Percentiles rank a stretch among this genome's conserved stretches.
Evolutionary conservation across 2,797 vertebrate species (phyloP).

Genomic region (Bovichtus diacanthus): DNA sequence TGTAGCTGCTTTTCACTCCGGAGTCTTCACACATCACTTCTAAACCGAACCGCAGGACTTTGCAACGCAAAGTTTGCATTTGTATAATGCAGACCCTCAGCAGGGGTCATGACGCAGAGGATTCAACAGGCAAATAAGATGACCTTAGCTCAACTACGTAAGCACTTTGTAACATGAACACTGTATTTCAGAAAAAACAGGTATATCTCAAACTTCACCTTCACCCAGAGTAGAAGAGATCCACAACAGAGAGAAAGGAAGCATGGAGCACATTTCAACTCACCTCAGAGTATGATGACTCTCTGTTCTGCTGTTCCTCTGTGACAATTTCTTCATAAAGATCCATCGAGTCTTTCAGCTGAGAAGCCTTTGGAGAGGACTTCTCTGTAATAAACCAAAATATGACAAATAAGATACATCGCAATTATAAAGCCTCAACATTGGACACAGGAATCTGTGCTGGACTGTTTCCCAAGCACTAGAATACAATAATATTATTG

Average conservation of each 20-base stretch:
- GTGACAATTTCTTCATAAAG: constrained; percentile 96
- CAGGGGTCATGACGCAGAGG: background rate
- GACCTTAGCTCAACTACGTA: too few relatives aligned
- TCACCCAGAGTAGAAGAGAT: background rate
- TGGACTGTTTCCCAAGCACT: background rate
- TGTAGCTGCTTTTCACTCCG: background rate
- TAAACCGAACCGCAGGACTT: background rate
- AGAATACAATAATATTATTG: background rate
- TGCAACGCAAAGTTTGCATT: too few relatives aligned
- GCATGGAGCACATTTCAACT: background rate
- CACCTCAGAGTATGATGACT: constrained; percentile 91
- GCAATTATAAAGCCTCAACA: background rate
- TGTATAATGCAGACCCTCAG: too few relatives aligned
- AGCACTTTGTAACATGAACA: too few relatives aligned
- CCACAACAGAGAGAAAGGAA: background rate
- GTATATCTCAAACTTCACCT: background rate
- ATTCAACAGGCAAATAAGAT: too few relatives aligned
- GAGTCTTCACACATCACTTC: background rate
- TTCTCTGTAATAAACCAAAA: constrained; percentile 74
- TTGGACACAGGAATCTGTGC: background rate
- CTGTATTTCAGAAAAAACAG: background rate
- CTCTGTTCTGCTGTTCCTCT: constrained; percentile 92
- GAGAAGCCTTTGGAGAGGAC: constrained; percentile 56
- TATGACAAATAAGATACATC: background rate
- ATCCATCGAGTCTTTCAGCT: constrained; percentile 89